A percentile compares a stretch with the other conserved stretches of the same genome.
phyloP scores from a whole-genome alignment of 1,140 invertebrate genomes.

The Micrasema longulum region DNA sequence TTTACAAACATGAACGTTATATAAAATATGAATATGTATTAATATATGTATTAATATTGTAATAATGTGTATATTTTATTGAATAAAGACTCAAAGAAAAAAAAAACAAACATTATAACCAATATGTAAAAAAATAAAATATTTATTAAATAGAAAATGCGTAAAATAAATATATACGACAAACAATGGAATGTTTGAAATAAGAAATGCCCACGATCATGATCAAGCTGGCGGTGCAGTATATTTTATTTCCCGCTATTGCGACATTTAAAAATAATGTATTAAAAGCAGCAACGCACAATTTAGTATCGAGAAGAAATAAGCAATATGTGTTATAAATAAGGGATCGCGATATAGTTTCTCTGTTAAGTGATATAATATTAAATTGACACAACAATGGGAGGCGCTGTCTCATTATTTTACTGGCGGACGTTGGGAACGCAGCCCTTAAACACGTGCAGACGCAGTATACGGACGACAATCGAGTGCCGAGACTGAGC shows the following conservation, averaged over 20 bases:
- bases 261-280: background rate
- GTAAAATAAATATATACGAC: too few relatives aligned
- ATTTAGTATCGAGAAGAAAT: background rate
- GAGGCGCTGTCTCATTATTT: conserved; percentile 47
- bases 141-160: too few relatives aligned
- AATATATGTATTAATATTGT: too few relatives aligned
- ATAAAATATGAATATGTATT: too few relatives aligned
- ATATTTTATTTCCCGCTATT: background rate
- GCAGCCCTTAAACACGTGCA: conserved; percentile 16
- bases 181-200: too few relatives aligned
- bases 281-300: background rate
- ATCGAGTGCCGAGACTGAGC: conserved; percentile 11
- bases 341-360: conserved; percentile 36
- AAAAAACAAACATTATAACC: too few relatives aligned
- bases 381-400: conserved; percentile 51
- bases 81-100: too few relatives aligned
- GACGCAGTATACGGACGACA: background rate
- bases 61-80: too few relatives aligned
- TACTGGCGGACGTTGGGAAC: conserved; percentile 21
- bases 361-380: conserved; percentile 49
- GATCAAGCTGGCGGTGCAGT: background rate
- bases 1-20: too few relatives aligned
- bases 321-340: conserved; percentile 3
- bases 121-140: too few relatives aligned
- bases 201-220: too few relatives aligned